Evolutionary conservation across 2,797 vertebrate genomes (phyloP).

Genomic region (Falco concolor): DNA sequence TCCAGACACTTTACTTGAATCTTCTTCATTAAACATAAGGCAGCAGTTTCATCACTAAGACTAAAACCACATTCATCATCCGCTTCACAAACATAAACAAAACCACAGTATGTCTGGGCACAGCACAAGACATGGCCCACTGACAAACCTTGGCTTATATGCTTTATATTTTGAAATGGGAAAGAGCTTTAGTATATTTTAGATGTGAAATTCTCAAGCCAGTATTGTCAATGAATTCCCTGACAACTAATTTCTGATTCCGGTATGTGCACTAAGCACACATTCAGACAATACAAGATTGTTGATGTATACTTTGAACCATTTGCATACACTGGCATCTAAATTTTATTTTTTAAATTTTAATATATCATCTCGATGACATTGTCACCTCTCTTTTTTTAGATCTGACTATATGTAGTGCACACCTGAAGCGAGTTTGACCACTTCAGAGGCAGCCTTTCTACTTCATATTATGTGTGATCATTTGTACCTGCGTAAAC

Average conservation of each 20-base stretch:
- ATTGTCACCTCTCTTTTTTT: background rate
- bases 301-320: background rate
- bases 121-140: background rate
- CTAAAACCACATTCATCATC: background rate
- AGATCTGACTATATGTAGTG: background rate
- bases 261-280: background rate
- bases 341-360: background rate
- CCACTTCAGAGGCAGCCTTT: background rate
- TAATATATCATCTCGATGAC: background rate
- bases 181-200: background rate
- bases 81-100: background rate
- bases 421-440: background rate
- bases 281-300: background rate
- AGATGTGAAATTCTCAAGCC: background rate
- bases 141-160: background rate
- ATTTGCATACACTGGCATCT: background rate
- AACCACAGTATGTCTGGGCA: background rate
- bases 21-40: background rate
- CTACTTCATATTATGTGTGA: background rate
- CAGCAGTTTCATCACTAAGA: background rate
- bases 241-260: background rate
- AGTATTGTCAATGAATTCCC: background rate
- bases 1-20: background rate
- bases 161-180: background rate
- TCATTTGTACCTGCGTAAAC: background rate